Percentiles rank a stretch among this genome's conserved stretches.
Conservation (phyloP, 1,140 invertebrate species). For the Bemisia tabaci region DNA sequence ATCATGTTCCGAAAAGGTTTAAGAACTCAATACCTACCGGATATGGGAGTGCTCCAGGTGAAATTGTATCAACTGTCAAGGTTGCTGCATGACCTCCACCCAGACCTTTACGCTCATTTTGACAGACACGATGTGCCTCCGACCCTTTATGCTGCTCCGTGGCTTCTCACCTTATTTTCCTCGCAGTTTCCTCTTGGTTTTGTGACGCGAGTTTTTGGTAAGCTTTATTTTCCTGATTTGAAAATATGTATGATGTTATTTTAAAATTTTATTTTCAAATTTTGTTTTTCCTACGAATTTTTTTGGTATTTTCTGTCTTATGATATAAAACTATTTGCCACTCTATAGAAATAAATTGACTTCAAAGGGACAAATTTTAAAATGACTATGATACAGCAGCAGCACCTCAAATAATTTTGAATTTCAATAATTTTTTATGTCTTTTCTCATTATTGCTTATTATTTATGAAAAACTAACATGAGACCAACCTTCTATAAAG, state of each 20-base stretch:
- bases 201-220: conserved; percentile 83
- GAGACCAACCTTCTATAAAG: too few relatives aligned
- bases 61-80: conserved; percentile 87
- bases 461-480: too few relatives aligned
- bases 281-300: too few relatives aligned
- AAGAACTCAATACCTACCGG: conserved; percentile 76
- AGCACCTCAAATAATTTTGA: too few relatives aligned
- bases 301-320: too few relatives aligned
- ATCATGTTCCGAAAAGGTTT: conserved; percentile 81
- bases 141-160: conserved; percentile 87
- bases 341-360: too few relatives aligned
- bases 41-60: conserved; percentile 84
- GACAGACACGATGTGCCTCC: conserved; percentile 81
- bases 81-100: conserved; percentile 75
- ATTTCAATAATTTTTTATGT: too few relatives aligned
- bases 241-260: neutral
- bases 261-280: too few relatives aligned
- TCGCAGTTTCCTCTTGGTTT: conserved; percentile 94
- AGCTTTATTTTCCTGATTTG: conserved; percentile 23
- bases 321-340: too few relatives aligned
- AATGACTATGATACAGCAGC: too few relatives aligned
- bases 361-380: too few relatives aligned
- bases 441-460: conserved; percentile 12
- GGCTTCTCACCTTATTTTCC: conserved; percentile 90
- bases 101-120: conserved; percentile 74